Evolutionary conservation across 2,113 vertebrate genomes (phyloP).

Genomic region (Macrotis lagotis): DNA sequence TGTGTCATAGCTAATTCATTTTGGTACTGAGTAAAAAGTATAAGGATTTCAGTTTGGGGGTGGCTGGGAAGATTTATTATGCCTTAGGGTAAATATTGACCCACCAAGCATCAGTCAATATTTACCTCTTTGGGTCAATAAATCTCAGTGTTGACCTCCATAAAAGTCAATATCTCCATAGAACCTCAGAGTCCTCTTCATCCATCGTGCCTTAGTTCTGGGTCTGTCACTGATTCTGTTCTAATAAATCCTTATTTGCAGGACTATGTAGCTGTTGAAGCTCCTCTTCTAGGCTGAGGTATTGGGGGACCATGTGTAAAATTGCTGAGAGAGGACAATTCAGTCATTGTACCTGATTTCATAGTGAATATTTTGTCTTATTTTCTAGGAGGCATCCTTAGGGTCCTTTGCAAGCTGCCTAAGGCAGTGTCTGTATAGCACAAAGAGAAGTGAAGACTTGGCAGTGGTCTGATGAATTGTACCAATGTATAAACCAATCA

Average conservation of each 20-base stretch:
- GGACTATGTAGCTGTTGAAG: background rate
- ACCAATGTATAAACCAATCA: background rate
- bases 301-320: constrained; percentile 2
- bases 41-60: constrained; percentile 60
- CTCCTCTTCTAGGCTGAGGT: constrained; percentile 7
- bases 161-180: constrained; percentile 74
- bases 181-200: constrained; percentile 45
- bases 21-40: constrained; percentile 53
- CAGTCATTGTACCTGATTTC: constrained; percentile 11
- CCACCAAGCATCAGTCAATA: constrained; percentile 65
- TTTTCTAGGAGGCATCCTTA: background rate
- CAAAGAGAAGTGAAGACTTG: background rate
- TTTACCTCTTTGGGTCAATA: constrained; percentile 80
- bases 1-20: constrained; percentile 56
- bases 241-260: constrained; percentile 43
- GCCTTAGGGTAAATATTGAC: constrained; percentile 74
- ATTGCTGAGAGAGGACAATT: background rate
- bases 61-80: constrained; percentile 71
- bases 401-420: background rate
- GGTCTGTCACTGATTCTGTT: constrained; percentile 53
- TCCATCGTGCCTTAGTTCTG: constrained; percentile 51
- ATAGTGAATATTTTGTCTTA: constrained; percentile 44
- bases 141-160: constrained; percentile 78
- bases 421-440: background rate
- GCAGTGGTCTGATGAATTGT: background rate